Base-by-base conservation (phyloP, 2,888 invertebrate species). In the Netelia virgata region DNA sequence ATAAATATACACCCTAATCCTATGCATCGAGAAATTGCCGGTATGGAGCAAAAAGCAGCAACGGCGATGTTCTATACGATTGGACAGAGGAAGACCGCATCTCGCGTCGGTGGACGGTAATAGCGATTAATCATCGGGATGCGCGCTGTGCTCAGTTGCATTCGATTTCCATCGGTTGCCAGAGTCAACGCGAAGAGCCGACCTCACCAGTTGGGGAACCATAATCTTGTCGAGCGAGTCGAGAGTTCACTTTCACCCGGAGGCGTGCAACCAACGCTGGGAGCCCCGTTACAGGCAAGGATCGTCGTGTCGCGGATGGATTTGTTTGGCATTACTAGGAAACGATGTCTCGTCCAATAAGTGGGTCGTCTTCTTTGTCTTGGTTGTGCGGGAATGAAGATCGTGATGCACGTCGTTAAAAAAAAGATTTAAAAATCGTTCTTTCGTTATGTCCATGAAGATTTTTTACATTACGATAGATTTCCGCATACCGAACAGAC, bases 231-330 rank as follows among this genome's bases (percentile, higher is more conserved):
- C 50, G 74, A 78, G 73, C 64, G 20, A 28, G 47, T 76, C 82
- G 82, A 87, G 85, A 87, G 88, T 91, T 90, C 87, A 89, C 92
- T 92, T 92, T 92, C 92, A 91, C 92, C 89, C 70, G 3, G 82
- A 86, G 89, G 88, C 88, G 87, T 84, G 72, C 77, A 82, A 74
- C 82, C 57, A 59, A n/a, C 36, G 9, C 64, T 77, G 23, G 53
- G 57, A 64, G 55, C 74, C 61, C 68, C 69, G 36, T 36, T 68
- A 36, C 36, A 70, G 59, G 41, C 28, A 47, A 41, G 57, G 55
- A 18, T 23, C 47, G 61, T 61, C 80, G 74, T 81, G 55, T 66
- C 47, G 72, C 66, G 69, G 64, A 75, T 75, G 64, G 43, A 16
- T 63, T 36, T 47, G 18, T 43, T 75, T 88, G 88, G 87, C 87